Evolutionary conservation across 1,140 invertebrate genomes (phyloP).

Genomic region (Globodera ellingtonae): DNA sequence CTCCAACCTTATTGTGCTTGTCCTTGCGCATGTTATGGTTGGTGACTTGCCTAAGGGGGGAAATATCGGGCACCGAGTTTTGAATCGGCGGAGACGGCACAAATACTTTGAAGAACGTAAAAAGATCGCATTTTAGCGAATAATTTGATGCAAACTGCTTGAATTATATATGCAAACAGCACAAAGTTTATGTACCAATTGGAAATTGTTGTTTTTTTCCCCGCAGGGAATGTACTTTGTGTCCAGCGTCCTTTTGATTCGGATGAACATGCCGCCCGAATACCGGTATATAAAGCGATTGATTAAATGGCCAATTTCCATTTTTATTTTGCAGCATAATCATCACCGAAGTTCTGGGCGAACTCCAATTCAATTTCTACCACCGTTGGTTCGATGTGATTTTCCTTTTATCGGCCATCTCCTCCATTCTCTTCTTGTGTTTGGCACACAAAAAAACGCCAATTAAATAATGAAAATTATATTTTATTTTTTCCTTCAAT

Average conservation of each 20-base stretch:
- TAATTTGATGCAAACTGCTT: too few species aligned
- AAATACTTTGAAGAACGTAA: too few species aligned
- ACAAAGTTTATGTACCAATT: too few species aligned
- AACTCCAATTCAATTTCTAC: conserved; percentile 98
- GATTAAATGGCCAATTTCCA: neutral
- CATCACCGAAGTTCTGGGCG: conserved; percentile 94
- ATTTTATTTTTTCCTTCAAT: neutral
- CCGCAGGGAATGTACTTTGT: conserved; percentile 97
- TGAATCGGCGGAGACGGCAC: too few species aligned
- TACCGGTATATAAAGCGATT: conserved; percentile 72
- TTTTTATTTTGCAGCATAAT: conserved; percentile 74
- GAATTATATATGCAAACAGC: too few species aligned
- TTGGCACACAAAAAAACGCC: conserved; percentile 80
- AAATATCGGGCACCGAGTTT: too few species aligned
- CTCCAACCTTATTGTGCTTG: conserved; percentile 94
- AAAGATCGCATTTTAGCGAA: too few species aligned
- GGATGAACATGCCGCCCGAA: conserved; percentile 99
- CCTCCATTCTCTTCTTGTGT: conserved; percentile 92
- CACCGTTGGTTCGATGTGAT: conserved; percentile 99
- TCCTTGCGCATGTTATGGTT: conserved; percentile 98
- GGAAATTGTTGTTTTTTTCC: neutral
- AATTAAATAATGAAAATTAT: conserved; percentile 36
- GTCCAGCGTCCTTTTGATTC: conserved; percentile 91
- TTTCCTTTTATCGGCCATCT: conserved; percentile 92
- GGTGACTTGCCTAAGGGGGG: conserved; percentile 70